A percentile compares a stretch with the other conserved stretches of the same genome.
These are phyloP conservation scores for Isaurus tuberculatus DNA, from an alignment of 92 coral and sea anemone genomes.

Conservation along the genomic window DNA sequence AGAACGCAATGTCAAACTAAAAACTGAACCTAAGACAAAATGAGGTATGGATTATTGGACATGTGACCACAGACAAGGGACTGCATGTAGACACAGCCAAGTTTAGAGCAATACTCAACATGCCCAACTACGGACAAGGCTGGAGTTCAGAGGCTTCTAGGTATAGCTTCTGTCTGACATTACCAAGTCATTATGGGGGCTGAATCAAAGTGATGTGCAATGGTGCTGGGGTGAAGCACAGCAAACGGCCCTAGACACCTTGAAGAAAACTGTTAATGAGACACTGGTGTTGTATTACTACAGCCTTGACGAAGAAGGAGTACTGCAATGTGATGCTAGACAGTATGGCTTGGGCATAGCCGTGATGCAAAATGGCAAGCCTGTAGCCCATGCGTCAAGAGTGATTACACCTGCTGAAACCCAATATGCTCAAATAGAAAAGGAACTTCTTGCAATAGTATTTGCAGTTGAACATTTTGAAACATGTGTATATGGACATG, in stretches of 20 bases:
- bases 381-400: conserved; percentile 65
- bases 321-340: conserved; percentile 59
- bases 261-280: conserved; percentile 41
- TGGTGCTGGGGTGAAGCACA: conserved; percentile 57
- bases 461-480: conserved; percentile 44
- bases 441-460: conserved; percentile 57
- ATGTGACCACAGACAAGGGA: conserved; percentile 6
- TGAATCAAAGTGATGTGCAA: conserved; percentile 49
- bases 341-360: conserved; percentile 36
- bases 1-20: not conserved
- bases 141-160: conserved; percentile 37
- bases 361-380: conserved; percentile 59
- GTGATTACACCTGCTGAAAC: conserved; percentile 66
- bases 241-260: conserved; percentile 38
- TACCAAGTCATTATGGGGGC: conserved; percentile 65
- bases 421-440: conserved; percentile 57
- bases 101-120: not conserved
- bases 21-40: not conserved
- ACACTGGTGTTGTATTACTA: conserved; percentile 56
- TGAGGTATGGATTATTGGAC: not conserved
- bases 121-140: too few relatives aligned
- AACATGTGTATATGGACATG: conserved; percentile 37
- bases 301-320: conserved; percentile 58
- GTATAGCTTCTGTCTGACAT: conserved; percentile 58
- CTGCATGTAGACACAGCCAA: not conserved